These are phyloP conservation scores for Lithophane ornitopus DNA, from an alignment of 2,888 invertebrate genomes.

Conservation along the genomic window DNA sequence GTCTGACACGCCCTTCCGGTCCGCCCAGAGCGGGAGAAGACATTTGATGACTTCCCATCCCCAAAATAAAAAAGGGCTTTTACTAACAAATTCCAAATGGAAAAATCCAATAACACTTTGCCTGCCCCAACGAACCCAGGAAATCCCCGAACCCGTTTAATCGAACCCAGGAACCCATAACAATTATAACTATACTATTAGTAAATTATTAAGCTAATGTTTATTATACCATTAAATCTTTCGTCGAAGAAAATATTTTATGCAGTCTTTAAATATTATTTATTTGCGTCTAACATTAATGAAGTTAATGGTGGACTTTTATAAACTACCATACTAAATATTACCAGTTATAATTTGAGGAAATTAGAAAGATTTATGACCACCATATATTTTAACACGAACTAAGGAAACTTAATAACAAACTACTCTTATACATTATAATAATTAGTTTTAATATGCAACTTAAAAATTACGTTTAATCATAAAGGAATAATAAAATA, in stretches of 20 bases:
- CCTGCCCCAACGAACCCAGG: neutral
- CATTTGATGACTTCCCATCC: no score
- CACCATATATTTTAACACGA: conserved; percentile 36
- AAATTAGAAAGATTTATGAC: conserved; percentile 53
- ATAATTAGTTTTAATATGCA: conserved; percentile 22
- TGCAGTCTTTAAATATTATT: conserved; percentile 28
- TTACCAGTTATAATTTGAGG: conserved; percentile 48
- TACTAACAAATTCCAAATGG: neutral
- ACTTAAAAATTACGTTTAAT: neutral
- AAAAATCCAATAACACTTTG: neutral
- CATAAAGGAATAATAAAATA: neutral
- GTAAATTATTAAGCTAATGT: conserved; percentile 1
- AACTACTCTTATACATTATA: conserved; percentile 4
- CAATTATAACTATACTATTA: conserved; percentile 1
- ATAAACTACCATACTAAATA: conserved; percentile 29
- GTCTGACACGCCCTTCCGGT: no score
- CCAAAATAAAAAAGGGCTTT: neutral
- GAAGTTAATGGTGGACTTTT: conserved; percentile 33
- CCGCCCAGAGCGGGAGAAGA: no score
- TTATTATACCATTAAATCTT: conserved; percentile 9
- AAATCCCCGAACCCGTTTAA: no score
- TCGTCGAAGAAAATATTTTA: conserved; percentile 29
- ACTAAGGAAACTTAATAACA: conserved; percentile 16
- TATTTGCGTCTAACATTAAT: conserved; percentile 35
- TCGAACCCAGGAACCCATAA: neutral